A percentile compares a stretch with the other conserved stretches of the same genome.
Conservation (phyloP, 2,888 invertebrate genomes). For the Macaria notata region DNA sequence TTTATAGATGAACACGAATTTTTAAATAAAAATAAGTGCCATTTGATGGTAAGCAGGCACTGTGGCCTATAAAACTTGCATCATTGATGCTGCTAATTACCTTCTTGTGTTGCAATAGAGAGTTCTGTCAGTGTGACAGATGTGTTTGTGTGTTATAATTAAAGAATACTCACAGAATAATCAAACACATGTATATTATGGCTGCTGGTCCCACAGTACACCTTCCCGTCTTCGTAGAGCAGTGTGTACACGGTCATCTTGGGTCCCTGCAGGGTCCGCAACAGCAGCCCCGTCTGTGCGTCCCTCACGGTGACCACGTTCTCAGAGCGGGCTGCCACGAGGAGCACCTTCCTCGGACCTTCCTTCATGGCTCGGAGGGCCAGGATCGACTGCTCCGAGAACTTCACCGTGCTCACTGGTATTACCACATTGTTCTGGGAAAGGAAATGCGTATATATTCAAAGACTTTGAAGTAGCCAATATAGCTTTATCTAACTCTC, state of each 20-base stretch:
- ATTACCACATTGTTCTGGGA: slow-evolving; percentile 81
- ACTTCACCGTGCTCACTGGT: slow-evolving; percentile 79
- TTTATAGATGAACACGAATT: too few species aligned
- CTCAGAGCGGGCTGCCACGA: slow-evolving; percentile 87
- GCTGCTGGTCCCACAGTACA: slow-evolving; percentile 90
- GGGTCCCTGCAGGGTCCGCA: slow-evolving; percentile 83
- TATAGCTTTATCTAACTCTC: too few species aligned
- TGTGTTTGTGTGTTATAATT: too few species aligned
- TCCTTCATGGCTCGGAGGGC: slow-evolving; percentile 88
- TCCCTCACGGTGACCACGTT: slow-evolving; percentile 86
- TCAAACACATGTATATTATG: slow-evolving; percentile 88
- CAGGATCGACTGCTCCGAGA: slow-evolving; percentile 85
- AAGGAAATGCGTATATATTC: slow-evolving; percentile 3
- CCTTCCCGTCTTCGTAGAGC: slow-evolving; percentile 84
- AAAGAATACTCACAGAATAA: slow-evolving; percentile 84
- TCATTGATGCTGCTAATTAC: too few species aligned
- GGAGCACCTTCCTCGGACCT: slow-evolving; percentile 86
- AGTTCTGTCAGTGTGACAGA: too few species aligned
- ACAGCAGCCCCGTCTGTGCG: slow-evolving; percentile 85
- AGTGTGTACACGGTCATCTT: slow-evolving; percentile 87
- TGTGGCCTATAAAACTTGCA: too few species aligned
- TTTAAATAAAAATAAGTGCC: too few species aligned
- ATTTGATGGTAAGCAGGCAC: too few species aligned
- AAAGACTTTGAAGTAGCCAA: too few species aligned
- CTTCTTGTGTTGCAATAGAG: too few species aligned